Evolutionary conservation across 1,140 invertebrate species (phyloP).

Genomic region (Lepidurus arcticus): DNA sequence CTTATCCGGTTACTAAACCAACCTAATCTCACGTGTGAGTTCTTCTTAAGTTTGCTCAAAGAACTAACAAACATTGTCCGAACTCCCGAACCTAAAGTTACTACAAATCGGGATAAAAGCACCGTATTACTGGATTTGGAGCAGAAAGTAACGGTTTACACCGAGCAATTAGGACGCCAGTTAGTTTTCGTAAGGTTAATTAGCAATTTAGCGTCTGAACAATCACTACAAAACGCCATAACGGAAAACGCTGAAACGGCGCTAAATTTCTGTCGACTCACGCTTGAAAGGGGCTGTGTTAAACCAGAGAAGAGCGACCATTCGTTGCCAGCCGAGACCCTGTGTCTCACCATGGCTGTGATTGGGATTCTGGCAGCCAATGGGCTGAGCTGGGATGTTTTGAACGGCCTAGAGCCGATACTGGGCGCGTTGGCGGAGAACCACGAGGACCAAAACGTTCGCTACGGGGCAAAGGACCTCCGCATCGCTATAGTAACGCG

Average conservation of each 20-base stretch:
- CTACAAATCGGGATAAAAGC: neutral
- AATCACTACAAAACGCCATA: neutral
- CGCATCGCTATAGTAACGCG: constrained; percentile 35
- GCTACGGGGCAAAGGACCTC: constrained; percentile 35
- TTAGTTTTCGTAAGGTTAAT: neutral
- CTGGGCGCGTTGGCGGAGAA: neutral
- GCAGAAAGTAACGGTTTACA: neutral
- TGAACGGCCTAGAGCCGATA: constrained; percentile 6
- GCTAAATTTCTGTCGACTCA: neutral
- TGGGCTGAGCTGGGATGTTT: constrained; percentile 8
- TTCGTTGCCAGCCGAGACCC: neutral
- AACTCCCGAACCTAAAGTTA: neutral
- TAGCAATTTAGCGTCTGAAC: neutral
- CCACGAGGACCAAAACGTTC: constrained; percentile 24
- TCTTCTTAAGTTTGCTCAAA: constrained; percentile 6
- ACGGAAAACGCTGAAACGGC: neutral
- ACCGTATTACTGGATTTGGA: neutral
- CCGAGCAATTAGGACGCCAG: neutral
- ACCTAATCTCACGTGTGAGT: neutral
- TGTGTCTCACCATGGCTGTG: neutral
- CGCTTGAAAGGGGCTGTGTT: constrained; percentile 2
- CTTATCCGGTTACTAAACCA: neutral
- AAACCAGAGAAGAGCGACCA: neutral
- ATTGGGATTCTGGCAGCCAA: neutral
- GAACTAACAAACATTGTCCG: neutral